Evolutionary conservation across 1,140 invertebrate genomes (phyloP), one percentile per base, ranked within the genome.

Genomic region (Sinella curviseta): DNA sequence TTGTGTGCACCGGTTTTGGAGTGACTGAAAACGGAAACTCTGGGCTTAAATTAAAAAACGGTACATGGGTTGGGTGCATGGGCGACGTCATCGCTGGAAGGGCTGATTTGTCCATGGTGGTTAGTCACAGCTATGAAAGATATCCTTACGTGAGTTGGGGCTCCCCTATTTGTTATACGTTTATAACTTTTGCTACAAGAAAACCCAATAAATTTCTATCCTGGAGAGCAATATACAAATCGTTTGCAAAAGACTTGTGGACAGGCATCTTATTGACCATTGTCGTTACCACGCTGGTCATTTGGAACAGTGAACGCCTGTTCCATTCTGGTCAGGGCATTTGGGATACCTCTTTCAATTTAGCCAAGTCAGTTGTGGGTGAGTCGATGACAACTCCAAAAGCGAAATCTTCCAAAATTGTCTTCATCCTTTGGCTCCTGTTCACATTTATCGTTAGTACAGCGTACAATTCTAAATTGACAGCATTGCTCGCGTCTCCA

Each of bases 161-260:
- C 3, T 8, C 65, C 3, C 3, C 65, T 3, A 33, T 33, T 31
- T n/a, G 26, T 33, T 70, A 8, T 33, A 17, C 65, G 8, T 70
- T 2, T n/a, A 33, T 70, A 4, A 70, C 65, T 33, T 70, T 70
- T 33, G 31, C 31, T 12, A 70, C 65, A 8, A 3, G 65, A 70
- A 31, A 31, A 33, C 31, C 65, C 8, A 30, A 8, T 1, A 70
- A 70, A 70, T 33, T 31, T 33, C 24, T 70, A 14, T 14, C 26
- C 12, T 70, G 65, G 65, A 70, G 31, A 70, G 65, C 65, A 30
- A 70, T 70, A 31, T 70, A 70, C 30, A 70, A 30, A 33, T 31
- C 28, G 1, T 70, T 70, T 33, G 14, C 2, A 24, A 33, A 16
- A 31, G 31, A 33, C 12, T 3, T 70, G 65, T 70, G 65, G 65